A percentile compares a stretch with the other conserved stretches of the same genome.
Conservation (phyloP, 2,797 vertebrate genomes). For the Arremon brunneinucha region DNA sequence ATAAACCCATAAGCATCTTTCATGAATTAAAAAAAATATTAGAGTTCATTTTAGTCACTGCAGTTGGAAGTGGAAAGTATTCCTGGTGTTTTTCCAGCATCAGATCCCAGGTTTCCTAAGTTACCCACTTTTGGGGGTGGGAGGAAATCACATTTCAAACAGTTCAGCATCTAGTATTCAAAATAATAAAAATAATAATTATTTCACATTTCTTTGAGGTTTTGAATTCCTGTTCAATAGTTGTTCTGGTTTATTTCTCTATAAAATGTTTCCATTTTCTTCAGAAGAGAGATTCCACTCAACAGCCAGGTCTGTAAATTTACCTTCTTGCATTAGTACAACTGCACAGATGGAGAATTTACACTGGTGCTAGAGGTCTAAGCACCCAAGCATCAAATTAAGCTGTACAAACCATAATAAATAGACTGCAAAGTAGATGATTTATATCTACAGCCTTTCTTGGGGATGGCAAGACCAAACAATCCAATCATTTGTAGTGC, state of each 20-base stretch:
- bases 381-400: conserved; percentile 16
- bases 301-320: neutral
- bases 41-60: neutral
- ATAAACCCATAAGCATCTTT: neutral
- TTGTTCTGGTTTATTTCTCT: neutral
- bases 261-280: neutral
- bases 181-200: neutral
- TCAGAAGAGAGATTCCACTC: neutral
- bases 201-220: neutral
- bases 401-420: neutral
- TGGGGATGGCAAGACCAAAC: neutral
- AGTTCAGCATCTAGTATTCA: neutral
- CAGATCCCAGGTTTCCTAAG: neutral
- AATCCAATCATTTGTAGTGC: neutral
- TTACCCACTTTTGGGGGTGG: rapidly evolving
- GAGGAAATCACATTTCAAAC: neutral
- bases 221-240: neutral
- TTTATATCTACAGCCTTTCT: neutral
- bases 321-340: neutral
- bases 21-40: neutral
- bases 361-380: neutral
- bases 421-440: neutral
- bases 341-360: neutral
- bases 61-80: neutral
- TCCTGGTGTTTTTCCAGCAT: neutral